Percentiles rank a stretch among this genome's conserved stretches.
These are phyloP conservation scores for Sorex araneus DNA, from an alignment of 2,113 vertebrate genomes.

Conservation along the genomic window DNA sequence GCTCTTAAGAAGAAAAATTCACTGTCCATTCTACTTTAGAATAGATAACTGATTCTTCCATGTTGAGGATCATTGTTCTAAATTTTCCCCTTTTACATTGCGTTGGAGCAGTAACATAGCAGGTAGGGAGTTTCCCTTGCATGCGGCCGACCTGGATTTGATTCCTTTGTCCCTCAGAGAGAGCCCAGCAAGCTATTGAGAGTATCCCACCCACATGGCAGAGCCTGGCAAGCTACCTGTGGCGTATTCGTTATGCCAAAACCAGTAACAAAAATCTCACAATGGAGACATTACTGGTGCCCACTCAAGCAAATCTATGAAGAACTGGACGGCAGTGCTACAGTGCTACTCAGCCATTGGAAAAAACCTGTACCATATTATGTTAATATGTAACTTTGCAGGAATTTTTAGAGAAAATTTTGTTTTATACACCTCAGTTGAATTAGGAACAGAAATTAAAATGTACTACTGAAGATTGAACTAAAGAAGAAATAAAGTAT, in stretches of 20 bases:
- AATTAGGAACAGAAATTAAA: conserved; percentile 15
- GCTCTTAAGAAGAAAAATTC: not conserved
- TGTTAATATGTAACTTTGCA: not conserved
- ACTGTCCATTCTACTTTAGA: not conserved
- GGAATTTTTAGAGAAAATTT: not conserved
- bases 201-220: no score
- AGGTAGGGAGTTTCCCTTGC: no score
- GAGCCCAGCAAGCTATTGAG: no score
- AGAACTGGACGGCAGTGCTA: no score
- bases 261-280: no score
- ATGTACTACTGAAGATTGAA: conserved; percentile 7
- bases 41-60: not conserved
- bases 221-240: no score
- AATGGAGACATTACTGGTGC: no score
- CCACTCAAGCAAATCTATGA: no score
- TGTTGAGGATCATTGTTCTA: not conserved
- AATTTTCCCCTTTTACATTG: conserved; percentile 24
- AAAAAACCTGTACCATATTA: not conserved
- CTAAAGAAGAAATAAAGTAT: not conserved
- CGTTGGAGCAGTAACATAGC: no score
- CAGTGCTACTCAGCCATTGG: not conserved
- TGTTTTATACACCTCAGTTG: not conserved
- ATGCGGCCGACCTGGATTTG: no score
- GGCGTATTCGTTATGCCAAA: no score
- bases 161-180: no score